A percentile compares a stretch with the other conserved stretches of the same genome.
phyloP scores from a whole-genome alignment of 2,113 vertebrate genomes.

The Gulo gulo region DNA sequence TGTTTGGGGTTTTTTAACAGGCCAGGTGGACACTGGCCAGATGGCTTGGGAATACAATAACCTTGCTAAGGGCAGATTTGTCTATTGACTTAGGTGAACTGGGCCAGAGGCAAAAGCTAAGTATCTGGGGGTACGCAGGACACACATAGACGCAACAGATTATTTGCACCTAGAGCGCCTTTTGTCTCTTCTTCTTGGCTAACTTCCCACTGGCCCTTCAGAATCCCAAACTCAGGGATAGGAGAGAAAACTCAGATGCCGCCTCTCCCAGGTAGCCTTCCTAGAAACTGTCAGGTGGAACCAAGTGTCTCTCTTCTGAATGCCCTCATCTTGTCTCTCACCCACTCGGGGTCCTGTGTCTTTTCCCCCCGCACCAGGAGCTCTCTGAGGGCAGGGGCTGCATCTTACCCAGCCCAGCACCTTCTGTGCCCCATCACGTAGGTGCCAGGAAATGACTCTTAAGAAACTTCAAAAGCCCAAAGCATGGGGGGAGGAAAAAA shows the following conservation, averaged over 20 bases:
- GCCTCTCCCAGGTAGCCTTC: background rate
- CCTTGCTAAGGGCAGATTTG: background rate
- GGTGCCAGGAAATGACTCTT: background rate
- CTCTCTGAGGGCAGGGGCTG: background rate
- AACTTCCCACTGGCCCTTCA: background rate
- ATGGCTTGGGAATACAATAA: background rate
- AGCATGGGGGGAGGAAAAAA: background rate
- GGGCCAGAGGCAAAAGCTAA: background rate
- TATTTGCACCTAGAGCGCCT: fast-evolving
- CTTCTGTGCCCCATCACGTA: no score
- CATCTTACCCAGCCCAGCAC: background rate
- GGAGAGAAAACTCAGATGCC: background rate
- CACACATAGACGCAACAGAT: background rate
- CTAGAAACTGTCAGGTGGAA: background rate
- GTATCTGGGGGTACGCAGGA: background rate
- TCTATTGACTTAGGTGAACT: background rate
- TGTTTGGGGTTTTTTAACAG: background rate
- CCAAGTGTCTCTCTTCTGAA: background rate
- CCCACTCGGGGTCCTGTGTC: background rate
- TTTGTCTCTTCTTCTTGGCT: background rate
- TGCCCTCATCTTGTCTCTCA: background rate
- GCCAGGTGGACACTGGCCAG: background rate
- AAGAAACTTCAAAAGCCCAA: background rate
- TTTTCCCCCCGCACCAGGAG: no score
- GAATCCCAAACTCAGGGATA: background rate